A percentile compares a stretch with the other conserved stretches of the same genome.
Evolutionary conservation across 2,797 vertebrate genomes (phyloP).

Genomic region (Hemibagrus guttatus): DNA sequence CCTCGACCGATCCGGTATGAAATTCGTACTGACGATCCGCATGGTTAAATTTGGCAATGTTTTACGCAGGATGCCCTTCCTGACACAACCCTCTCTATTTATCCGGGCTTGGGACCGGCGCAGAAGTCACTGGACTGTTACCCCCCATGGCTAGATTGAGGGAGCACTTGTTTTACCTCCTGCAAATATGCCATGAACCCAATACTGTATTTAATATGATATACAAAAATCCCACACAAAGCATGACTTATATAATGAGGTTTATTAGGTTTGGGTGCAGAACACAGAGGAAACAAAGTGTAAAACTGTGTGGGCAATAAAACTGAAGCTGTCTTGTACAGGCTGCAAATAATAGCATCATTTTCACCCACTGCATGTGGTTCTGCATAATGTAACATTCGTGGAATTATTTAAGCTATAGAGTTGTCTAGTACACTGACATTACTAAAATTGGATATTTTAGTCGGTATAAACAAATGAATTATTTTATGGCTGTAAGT

Average conservation of each 20-base stretch:
- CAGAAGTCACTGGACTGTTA: too few relatives aligned
- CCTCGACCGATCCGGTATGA: too few relatives aligned
- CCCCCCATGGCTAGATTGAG: too few relatives aligned
- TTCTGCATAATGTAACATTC: neutral
- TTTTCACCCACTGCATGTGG: neutral
- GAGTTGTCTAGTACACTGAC: neutral
- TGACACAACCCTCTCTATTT: too few relatives aligned
- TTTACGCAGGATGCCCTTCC: too few relatives aligned
- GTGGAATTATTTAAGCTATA: neutral
- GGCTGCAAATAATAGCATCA: neutral
- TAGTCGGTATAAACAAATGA: too few relatives aligned
- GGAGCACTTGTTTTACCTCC: neutral
- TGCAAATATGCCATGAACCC: neutral
- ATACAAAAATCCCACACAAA: neutral
- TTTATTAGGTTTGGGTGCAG: conserved; percentile 1
- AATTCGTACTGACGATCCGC: too few relatives aligned
- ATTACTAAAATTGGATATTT: too few relatives aligned
- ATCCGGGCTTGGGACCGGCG: too few relatives aligned
- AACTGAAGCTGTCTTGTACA: conserved; percentile 3
- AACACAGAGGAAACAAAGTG: neutral
- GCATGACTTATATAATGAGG: neutral
- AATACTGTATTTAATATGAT: neutral
- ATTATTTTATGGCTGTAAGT: too few relatives aligned
- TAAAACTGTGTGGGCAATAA: neutral
- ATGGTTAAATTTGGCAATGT: too few relatives aligned